A percentile compares a stretch with the other conserved stretches of the same genome.
Evolutionary conservation across 2,797 vertebrate species (phyloP).

Genomic region (Buphagus erythrorhynchus): DNA sequence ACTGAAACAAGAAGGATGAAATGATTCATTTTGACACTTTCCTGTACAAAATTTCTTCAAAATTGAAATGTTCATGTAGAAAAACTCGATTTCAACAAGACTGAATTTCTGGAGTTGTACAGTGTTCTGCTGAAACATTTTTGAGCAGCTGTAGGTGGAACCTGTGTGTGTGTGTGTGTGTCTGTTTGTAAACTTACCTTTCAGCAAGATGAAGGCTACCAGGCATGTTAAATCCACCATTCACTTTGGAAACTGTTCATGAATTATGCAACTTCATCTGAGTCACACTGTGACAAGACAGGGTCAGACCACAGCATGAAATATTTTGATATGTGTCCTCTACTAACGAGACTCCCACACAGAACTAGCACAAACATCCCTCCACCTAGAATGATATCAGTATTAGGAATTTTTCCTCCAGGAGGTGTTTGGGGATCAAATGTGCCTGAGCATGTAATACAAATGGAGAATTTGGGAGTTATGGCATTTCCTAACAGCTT

Average conservation of each 20-base stretch:
- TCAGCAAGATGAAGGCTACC: neutral
- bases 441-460: rapidly evolving
- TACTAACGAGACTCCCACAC: neutral
- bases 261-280: constrained; percentile 1
- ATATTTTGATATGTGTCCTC: constrained; percentile 7
- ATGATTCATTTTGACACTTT: constrained; percentile 34
- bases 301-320: neutral
- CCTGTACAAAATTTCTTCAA: neutral
- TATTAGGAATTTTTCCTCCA: neutral
- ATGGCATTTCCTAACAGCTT: neutral
- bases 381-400: neutral
- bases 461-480: neutral
- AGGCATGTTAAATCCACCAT: neutral
- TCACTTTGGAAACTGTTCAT: neutral
- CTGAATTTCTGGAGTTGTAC: neutral
- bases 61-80: neutral
- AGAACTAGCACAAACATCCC: neutral
- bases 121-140: neutral
- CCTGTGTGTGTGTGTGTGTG: neutral
- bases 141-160: neutral
- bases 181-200: neutral
- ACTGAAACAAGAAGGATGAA: neutral
- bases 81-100: neutral
- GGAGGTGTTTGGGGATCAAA: neutral
- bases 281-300: neutral